These are phyloP conservation scores for Euproctis similis DNA, from an alignment of 2,888 invertebrate genomes.

Conservation along the genomic window DNA sequence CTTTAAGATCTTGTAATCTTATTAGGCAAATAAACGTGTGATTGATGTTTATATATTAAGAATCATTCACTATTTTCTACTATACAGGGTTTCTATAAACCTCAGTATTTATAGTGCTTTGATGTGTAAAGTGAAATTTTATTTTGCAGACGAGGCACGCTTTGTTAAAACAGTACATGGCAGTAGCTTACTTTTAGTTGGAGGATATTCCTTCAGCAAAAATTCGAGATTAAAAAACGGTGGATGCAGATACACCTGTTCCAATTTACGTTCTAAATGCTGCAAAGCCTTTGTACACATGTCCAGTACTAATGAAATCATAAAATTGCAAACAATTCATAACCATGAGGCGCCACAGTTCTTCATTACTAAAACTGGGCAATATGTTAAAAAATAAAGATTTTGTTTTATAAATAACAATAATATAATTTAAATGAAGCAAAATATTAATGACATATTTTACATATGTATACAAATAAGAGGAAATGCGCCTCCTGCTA, in stretches of 20 bases:
- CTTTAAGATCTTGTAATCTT: no score
- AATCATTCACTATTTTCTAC: no score
- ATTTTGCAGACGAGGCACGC: conserved; percentile 6
- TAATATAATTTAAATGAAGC: no score
- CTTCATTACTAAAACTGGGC: conserved; percentile 18
- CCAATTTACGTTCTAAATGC: conserved; percentile 21
- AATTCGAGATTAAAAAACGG: conserved; percentile 25
- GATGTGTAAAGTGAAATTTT: no score
- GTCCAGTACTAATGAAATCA: conserved; percentile 21
- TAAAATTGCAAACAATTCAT: conserved; percentile 21
- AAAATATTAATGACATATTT: no score
- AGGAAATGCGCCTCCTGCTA: no score
- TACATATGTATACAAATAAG: no score
- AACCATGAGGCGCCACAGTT: conserved; percentile 29
- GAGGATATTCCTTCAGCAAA: conserved; percentile 33
- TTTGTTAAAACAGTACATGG: conserved; percentile 16
- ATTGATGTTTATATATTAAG: no score
- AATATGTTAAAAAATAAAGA: conserved; percentile 20
- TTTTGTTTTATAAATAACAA: background rate
- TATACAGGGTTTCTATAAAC: no score
- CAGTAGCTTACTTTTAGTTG: conserved; percentile 19
- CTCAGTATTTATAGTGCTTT: no score
- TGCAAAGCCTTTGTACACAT: conserved; percentile 36
- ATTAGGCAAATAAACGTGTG: no score
- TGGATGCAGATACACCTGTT: conserved; percentile 31